Evolutionary conservation across 1,140 invertebrate species (phyloP), one percentile per base, ranked within the genome.

Genomic region (Zaprionus vittiger): DNA sequence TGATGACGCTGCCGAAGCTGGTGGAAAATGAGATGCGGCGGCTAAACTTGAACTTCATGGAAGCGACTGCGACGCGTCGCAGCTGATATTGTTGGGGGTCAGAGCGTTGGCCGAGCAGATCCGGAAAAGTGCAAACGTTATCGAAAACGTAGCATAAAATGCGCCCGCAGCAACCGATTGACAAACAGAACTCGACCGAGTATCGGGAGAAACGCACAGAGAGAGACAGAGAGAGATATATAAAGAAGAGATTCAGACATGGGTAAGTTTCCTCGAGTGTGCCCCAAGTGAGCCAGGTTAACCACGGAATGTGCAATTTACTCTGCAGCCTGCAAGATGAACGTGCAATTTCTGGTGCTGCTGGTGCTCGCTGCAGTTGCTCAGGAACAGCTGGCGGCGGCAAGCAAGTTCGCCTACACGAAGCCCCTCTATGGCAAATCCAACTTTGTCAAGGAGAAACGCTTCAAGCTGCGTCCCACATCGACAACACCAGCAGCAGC

Each of bases 341-440:
- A 17, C 64, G 22, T 71, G 6, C 26, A 56, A 34, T 5, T 65
- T 22, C 31, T 67, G 17, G 15, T 76, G 5, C 31, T 77, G 20
- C 12, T 86, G 56, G 20, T 87, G 41, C 20, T 75, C 17, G 54
- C 44, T 14, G 54, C 26, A 22, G n/a, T 64, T n/a, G 26, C 22
- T 5, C 37, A 24, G 44, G 14, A 73, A 67, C 73, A 57, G 24
- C 73, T 80, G 12, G 59, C 79, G 59, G 84, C 49, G 7, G 78
- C 73, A 60, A 92, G 70, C 6, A 92, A 92, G 54, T 89, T 92
- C 3, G 82, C 84, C 5, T 92, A 92, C 61, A 92, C 91, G 61
- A 92, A 92, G 49, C 72, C 86, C 1, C 70, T 92, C 12, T 77
- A 81, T 20, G 81, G 79, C 20, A 83, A 83, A 17, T 49, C 34